A percentile compares a stretch with the other conserved stretches of the same genome.
Evolutionary conservation across 1,140 invertebrate species (phyloP).

Genomic region (Thaumatotibia leucotreta): DNA sequence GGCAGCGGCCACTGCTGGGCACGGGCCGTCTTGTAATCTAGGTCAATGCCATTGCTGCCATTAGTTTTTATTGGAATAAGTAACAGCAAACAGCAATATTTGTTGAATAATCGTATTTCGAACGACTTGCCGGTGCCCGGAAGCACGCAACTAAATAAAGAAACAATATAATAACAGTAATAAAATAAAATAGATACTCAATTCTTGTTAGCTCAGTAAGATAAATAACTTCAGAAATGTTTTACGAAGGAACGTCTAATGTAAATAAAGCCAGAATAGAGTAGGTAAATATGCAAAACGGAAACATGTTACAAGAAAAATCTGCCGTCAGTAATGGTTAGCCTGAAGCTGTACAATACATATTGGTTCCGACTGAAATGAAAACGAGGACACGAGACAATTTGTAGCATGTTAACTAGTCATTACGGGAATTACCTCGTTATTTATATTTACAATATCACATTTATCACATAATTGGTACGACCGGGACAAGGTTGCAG

Average conservation of each 20-base stretch:
- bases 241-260: neutral
- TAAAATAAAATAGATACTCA: no score
- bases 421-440: neutral
- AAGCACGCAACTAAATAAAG: neutral
- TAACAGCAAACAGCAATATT: neutral
- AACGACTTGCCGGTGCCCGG: neutral
- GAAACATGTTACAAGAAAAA: neutral
- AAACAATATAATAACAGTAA: neutral
- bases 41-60: neutral
- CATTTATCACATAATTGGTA: neutral
- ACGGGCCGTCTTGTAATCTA: neutral
- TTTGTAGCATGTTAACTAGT: neutral
- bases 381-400: neutral
- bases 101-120: neutral
- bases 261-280: neutral
- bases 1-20: neutral
- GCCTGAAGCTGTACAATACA: neutral
- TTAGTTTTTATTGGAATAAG: neutral
- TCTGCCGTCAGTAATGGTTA: neutral
- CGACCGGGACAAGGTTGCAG: neutral
- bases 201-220: no score
- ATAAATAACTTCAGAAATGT: no score
- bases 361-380: neutral
- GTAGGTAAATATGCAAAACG: neutral
- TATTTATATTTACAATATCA: neutral